Evolutionary conservation across 2,797 vertebrate genomes (phyloP), one percentile per base, ranked within the genome.

Genomic region (Pseudomugil gertrudae): DNA sequence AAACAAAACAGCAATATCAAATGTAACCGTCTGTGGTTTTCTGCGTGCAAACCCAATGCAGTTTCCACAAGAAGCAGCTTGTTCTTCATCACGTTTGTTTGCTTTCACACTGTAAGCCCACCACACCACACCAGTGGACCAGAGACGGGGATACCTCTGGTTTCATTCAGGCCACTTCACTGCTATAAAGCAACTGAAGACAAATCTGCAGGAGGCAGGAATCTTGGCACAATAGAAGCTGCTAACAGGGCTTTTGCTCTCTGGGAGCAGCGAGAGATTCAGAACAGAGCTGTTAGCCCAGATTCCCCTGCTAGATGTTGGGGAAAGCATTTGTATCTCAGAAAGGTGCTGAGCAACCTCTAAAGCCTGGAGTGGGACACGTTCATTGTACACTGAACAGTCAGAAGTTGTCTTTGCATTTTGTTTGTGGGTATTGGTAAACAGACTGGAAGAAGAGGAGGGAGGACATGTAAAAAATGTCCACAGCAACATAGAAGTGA

Each of bases 281-380:
- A 80, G 78, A 79, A 74, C 67, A 69, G 78, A 79, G 83, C 56
- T 72, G 73, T 88, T 87, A 87, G 73, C 85, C 84, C 84, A 87
- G 82, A 87, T 87, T 78, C 55, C 74, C 76, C 63, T 58, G 62
- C 61, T 70, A 72, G 76, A 85, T 87, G 78, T 74, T 3, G 65
- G 78, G 75, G 77, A 82, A 87, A 83, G 74, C 65, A 54, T 82
- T 80, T 58, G 35, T n/a, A 65, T 80, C 75, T 68, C 78, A 23
- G 26, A 66, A 66, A 38, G 17, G 58, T 5, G 8, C 69, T 47
- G 72, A 75, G 70, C 78, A 66, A 80, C 76, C 80, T 81, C 82
- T 80, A 63, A 84, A 74, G 33, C 48, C 19, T 60, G 51, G 55
- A 72, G 69, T 32, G 59, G 57, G 53, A 82, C 62, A 53, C 63